These are phyloP conservation scores for Philopedon plagiatum DNA, from an alignment of 2,888 invertebrate genomes.

Conservation along the genomic window DNA sequence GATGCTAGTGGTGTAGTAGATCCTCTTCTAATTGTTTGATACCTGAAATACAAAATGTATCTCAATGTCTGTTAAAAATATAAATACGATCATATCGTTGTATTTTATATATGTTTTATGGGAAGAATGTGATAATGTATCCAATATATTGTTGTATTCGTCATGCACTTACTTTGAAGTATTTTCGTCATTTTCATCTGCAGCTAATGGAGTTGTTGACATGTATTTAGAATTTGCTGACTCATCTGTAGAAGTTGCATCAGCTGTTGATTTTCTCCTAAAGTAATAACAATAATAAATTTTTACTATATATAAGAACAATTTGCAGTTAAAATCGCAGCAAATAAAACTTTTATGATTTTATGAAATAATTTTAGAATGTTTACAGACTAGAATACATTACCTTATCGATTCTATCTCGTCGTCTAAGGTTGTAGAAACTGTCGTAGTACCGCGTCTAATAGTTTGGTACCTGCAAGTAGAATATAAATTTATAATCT, in stretches of 20 bases:
- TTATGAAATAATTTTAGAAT: too few species aligned
- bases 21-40: conserved; percentile 55
- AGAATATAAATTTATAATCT: too few species aligned
- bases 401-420: background rate
- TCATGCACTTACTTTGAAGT: background rate
- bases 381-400: too few species aligned
- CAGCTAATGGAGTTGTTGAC: background rate
- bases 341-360: too few species aligned
- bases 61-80: too few species aligned
- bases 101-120: too few species aligned
- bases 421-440: background rate
- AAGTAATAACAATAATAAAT: background rate
- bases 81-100: too few species aligned
- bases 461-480: conserved; percentile 12
- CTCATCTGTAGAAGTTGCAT: too few species aligned
- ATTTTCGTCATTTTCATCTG: background rate
- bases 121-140: too few species aligned
- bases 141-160: too few species aligned
- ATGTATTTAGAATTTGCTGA: background rate
- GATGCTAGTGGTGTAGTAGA: conserved; percentile 43
- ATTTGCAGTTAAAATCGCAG: too few species aligned
- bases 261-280: background rate
- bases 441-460: conserved; percentile 18
- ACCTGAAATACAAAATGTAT: conserved; percentile 48
- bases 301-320: background rate